phyloP scores from a whole-genome alignment of 2,113 vertebrate genomes.

The Campylomormyrus tamandua region DNA sequence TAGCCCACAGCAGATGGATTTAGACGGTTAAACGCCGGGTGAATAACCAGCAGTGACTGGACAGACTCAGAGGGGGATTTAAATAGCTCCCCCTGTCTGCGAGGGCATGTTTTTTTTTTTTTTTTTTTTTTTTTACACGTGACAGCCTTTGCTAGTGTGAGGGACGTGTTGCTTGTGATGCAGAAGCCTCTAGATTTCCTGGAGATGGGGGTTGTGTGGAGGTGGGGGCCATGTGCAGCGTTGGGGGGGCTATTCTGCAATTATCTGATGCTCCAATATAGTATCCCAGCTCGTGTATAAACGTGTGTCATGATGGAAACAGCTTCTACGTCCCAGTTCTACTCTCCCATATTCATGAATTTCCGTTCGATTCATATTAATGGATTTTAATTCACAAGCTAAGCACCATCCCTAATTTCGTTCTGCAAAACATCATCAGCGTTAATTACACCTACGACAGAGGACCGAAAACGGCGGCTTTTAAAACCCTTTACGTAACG shows the following conservation, averaged over 20 bases:
- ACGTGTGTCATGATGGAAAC: not conserved
- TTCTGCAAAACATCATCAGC: not conserved
- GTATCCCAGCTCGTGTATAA: not conserved
- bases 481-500: not conserved
- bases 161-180: conserved; percentile 8
- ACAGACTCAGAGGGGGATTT: not conserved
- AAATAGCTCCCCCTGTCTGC: not conserved
- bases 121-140: not conserved
- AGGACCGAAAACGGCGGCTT: not conserved
- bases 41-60: not conserved
- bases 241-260: not conserved
- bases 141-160: not conserved
- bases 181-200: not conserved
- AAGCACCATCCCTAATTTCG: not conserved
- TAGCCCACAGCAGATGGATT: not conserved
- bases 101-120: not conserved
- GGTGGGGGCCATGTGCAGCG: not conserved
- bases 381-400: not conserved
- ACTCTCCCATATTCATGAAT: not conserved
- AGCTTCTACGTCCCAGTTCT: not conserved
- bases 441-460: not conserved
- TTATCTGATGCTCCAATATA: not conserved
- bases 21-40: not conserved
- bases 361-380: not conserved
- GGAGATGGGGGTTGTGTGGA: not conserved